phyloP scores from a whole-genome alignment of 2,888 invertebrate genomes.

The Toxonevra muliebris region DNA sequence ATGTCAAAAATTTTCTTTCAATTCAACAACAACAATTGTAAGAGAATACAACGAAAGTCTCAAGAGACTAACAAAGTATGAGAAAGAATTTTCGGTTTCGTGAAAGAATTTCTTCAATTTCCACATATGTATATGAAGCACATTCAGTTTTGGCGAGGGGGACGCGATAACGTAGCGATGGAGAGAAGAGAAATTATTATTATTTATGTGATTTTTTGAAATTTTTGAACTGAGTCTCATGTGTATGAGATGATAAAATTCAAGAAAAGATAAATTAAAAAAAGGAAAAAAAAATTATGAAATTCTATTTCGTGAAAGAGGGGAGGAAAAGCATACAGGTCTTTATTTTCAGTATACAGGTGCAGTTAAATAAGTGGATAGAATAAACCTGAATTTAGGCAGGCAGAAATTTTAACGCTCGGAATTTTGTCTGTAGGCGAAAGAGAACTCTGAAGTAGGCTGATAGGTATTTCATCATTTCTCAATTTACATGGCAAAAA shows the following conservation, averaged over 20 bases:
- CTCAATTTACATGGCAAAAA: too few relatives aligned
- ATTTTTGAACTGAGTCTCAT: conserved; percentile 55
- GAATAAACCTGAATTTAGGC: too few relatives aligned
- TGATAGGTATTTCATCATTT: too few relatives aligned
- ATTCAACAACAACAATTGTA: too few relatives aligned
- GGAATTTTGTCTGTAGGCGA: too few relatives aligned
- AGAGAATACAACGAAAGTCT: conserved; percentile 20
- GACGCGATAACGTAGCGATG: conserved; percentile 35
- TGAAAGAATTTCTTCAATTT: conserved; percentile 2
- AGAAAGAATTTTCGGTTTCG: conserved; percentile 18
- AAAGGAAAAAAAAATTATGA: neutral
- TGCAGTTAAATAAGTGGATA: too few relatives aligned
- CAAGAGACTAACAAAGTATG: neutral
- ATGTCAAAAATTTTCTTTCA: too few relatives aligned
- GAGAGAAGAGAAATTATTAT: conserved; percentile 45
- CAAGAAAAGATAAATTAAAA: conserved; percentile 28
- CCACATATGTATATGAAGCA: neutral
- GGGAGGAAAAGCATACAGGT: too few relatives aligned
- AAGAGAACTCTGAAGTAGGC: too few relatives aligned
- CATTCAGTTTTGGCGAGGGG: neutral
- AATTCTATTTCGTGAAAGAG: too few relatives aligned
- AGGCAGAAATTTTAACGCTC: too few relatives aligned
- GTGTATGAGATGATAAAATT: conserved; percentile 39
- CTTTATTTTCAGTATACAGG: too few relatives aligned
- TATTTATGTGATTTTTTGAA: conserved; percentile 53